Conservation (phyloP, 2,888 invertebrate species). For the Archips crataeganus region DNA sequence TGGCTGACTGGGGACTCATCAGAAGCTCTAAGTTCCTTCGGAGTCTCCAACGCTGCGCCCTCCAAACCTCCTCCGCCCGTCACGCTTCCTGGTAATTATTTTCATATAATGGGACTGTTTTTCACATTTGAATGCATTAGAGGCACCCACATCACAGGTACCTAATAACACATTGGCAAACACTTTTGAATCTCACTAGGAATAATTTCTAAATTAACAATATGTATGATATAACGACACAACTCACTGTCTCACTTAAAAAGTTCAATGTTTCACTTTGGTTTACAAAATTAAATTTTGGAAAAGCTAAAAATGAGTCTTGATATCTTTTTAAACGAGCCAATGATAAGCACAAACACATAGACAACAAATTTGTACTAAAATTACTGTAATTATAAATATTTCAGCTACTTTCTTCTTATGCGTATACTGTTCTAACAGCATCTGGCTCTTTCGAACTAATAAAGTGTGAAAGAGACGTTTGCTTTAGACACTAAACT, state of each 20-base stretch:
- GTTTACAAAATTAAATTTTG: neutral
- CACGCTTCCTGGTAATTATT: slow-evolving; percentile 85
- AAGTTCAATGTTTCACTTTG: slow-evolving; percentile 12
- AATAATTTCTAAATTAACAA: slow-evolving; percentile 13
- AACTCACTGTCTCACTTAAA: neutral
- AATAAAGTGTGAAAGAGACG: neutral
- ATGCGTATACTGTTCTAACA: neutral
- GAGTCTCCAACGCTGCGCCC: slow-evolving; percentile 87
- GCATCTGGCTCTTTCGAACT: neutral
- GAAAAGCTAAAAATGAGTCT: neutral
- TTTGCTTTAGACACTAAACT: neutral
- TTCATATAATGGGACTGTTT: slow-evolving; percentile 71
- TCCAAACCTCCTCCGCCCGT: slow-evolving; percentile 84
- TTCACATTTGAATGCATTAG: slow-evolving; percentile 36
- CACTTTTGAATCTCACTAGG: slow-evolving; percentile 26
- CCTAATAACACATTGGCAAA: slow-evolving; percentile 29
- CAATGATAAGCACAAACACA: slow-evolving; percentile 9
- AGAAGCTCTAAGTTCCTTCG: slow-evolving; percentile 89
- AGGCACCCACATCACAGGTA: slow-evolving; percentile 26
- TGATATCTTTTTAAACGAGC: neutral
- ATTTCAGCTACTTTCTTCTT: neutral
- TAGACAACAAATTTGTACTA: neutral
- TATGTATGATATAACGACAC: slow-evolving; percentile 12
- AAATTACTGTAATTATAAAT: neutral
- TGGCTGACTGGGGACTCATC: slow-evolving; percentile 78